These are phyloP conservation scores for Platysternon megacephalum DNA, from an alignment of 2,113 vertebrate genomes.

Conservation along the genomic window DNA sequence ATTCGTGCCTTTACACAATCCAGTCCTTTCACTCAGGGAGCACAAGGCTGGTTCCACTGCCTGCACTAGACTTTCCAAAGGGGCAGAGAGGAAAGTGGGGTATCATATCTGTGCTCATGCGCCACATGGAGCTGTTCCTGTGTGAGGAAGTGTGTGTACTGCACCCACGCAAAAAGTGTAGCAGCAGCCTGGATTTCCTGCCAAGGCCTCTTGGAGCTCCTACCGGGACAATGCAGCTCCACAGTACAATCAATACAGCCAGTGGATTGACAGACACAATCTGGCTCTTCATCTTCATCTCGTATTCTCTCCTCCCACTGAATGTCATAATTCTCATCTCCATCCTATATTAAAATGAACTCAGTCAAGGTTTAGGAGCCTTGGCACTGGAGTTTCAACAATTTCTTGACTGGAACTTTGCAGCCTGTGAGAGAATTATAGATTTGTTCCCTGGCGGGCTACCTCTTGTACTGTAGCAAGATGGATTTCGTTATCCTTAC, in stretches of 20 bases:
- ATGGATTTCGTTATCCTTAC: not conserved
- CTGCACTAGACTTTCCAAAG: not conserved
- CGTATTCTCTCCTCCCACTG: not conserved
- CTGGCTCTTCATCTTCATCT: not conserved
- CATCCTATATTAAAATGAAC: not conserved
- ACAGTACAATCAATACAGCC: not conserved
- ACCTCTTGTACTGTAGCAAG: not conserved
- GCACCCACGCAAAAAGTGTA: not conserved
- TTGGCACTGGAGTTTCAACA: not conserved
- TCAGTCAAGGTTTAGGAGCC: not conserved
- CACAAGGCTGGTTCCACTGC: not conserved
- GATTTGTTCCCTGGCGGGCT: not conserved
- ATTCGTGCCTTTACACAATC: not conserved
- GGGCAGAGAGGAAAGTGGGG: not conserved
- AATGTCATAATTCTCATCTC: not conserved
- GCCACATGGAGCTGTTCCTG: not conserved
- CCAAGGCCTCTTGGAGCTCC: not conserved
- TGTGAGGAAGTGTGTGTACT: not conserved
- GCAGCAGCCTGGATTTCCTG: not conserved
- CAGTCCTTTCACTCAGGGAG: constrained; percentile 17
- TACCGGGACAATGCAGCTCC: not conserved
- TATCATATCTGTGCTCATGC: not conserved
- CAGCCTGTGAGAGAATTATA: not conserved
- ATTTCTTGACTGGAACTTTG: not conserved
- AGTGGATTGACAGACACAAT: not conserved